These are phyloP conservation scores for Metopolophium dirhodum DNA, from an alignment of 1,140 invertebrate genomes.

Conservation along the genomic window DNA sequence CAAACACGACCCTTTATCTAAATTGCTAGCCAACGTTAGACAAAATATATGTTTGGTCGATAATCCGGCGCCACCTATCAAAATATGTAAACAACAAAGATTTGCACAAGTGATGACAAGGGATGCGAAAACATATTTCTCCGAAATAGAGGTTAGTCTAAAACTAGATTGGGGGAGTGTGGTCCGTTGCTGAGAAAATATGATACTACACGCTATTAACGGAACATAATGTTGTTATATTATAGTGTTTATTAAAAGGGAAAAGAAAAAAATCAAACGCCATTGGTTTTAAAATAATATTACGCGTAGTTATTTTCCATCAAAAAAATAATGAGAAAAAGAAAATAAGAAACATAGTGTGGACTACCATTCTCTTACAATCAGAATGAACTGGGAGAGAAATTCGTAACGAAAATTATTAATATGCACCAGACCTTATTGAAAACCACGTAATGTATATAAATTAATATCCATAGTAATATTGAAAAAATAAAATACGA, in stretches of 20 bases:
- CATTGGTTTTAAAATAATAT: background rate
- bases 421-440: background rate
- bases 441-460: background rate
- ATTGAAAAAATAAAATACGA: background rate
- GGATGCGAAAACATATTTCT: background rate
- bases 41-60: background rate
- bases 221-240: background rate
- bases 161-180: background rate
- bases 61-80: background rate
- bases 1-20: background rate
- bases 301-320: background rate
- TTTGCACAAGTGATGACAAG: background rate
- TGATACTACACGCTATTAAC: background rate
- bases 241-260: background rate
- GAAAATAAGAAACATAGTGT: background rate
- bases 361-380: background rate
- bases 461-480: background rate
- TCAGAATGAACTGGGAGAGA: background rate
- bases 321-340: background rate
- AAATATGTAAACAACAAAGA: constrained; percentile 8
- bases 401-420: background rate
- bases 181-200: background rate
- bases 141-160: background rate
- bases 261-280: background rate
- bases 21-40: background rate